A percentile compares a stretch with the other conserved stretches of the same genome.
phyloP scores from a whole-genome alignment of 1,140 invertebrate species.

The Berghia stephanieae region DNA sequence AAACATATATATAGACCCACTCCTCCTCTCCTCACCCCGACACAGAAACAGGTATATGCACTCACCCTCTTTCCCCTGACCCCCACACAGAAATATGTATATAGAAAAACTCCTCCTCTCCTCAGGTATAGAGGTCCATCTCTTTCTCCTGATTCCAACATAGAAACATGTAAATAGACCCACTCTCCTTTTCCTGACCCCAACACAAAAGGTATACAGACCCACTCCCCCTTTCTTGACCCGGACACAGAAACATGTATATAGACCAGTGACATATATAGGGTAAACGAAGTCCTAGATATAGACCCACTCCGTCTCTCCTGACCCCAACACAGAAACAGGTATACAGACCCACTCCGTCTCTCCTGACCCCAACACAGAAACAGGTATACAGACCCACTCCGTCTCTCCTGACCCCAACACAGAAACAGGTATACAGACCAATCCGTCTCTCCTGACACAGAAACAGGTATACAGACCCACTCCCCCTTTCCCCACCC shows the following conservation, averaged over 20 bases:
- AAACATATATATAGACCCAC: neutral
- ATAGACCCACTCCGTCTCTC: neutral
- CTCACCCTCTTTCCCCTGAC: too few species aligned
- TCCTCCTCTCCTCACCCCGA: too few species aligned
- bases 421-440: too few species aligned
- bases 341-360: too few species aligned
- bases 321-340: too few species aligned
- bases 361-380: too few species aligned
- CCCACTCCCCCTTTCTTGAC: neutral
- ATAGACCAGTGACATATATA: neutral
- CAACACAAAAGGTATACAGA: neutral
- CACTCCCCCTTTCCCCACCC: neutral
- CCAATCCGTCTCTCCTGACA: neutral
- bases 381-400: neutral
- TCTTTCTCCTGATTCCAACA: neutral
- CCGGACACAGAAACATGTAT: neutral
- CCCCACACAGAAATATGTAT: conserved; percentile 7
- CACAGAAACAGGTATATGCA: too few species aligned
- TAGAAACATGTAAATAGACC: neutral
- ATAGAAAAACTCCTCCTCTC: neutral
- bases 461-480: neutral
- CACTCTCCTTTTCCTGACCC: neutral
- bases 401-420: neutral
- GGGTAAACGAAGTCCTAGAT: neutral
- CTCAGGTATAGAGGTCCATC: neutral